These are phyloP conservation scores for Azemiops feae DNA, from an alignment of 2,113 vertebrate genomes.

Conservation along the genomic window DNA sequence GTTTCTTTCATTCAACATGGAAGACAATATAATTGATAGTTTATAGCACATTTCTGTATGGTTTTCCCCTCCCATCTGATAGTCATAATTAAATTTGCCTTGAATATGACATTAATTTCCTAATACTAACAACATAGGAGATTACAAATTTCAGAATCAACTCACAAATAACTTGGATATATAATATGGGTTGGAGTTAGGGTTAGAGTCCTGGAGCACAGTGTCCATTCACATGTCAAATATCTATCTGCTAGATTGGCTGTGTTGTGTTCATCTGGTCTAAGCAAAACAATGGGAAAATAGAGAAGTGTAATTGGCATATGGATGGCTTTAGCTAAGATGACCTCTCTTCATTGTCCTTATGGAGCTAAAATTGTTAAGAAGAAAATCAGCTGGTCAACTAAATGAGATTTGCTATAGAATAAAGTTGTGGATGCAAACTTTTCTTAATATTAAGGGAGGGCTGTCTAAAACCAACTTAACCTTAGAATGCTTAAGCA, in stretches of 20 bases:
- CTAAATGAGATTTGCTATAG: background rate
- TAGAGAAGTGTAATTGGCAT: background rate
- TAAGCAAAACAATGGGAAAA: background rate
- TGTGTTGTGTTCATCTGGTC: background rate
- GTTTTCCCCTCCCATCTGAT: background rate
- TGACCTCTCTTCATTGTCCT: background rate
- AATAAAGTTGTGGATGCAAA: background rate
- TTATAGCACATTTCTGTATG: background rate
- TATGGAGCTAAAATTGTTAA: background rate
- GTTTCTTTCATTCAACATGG: background rate
- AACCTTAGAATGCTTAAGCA: background rate
- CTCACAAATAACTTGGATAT: background rate
- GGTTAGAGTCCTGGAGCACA: background rate
- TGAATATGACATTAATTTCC: background rate
- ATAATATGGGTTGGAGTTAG: background rate
- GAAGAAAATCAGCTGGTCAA: background rate
- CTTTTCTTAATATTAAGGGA: background rate
- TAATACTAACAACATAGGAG: background rate
- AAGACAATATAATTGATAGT: background rate
- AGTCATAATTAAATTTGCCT: background rate
- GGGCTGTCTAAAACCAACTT: background rate
- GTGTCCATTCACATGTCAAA: background rate
- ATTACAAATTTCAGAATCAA: background rate
- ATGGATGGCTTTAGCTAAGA: background rate
- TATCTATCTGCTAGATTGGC: background rate